Evolutionary conservation across 2,797 vertebrate species (phyloP).

Genomic region (Paedocypris micromegethes): DNA sequence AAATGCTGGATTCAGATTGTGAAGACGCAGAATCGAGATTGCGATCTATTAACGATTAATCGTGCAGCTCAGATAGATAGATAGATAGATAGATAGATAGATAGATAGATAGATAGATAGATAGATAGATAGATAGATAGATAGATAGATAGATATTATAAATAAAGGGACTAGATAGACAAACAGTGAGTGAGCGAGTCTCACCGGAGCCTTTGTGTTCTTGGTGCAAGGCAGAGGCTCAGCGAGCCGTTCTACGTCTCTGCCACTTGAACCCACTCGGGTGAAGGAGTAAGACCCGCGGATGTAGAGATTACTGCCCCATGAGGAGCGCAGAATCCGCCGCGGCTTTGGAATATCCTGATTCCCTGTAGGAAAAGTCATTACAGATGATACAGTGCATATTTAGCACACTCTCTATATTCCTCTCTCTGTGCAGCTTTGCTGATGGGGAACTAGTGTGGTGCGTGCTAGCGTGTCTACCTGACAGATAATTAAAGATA

Average conservation of each 20-base stretch:
- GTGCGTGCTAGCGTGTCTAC: background rate
- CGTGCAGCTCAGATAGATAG: too few relatives aligned
- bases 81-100: too few relatives aligned
- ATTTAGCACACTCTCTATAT: too few relatives aligned
- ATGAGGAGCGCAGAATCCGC: conserved; percentile 89
- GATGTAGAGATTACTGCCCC: conserved; percentile 94
- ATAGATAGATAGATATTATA: background rate
- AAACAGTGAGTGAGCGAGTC: background rate
- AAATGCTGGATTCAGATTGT: too few relatives aligned
- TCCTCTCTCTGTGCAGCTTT: background rate
- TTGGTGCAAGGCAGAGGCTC: conserved; percentile 91
- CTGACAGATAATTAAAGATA: background rate
- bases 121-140: too few relatives aligned
- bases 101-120: too few relatives aligned
- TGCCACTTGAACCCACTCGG: conserved; percentile 91
- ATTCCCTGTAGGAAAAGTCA: conserved; percentile 74
- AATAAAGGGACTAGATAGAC: conserved; percentile 36
- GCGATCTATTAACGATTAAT: too few relatives aligned
- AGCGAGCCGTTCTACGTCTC: conserved; percentile 87
- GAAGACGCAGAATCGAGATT: too few relatives aligned
- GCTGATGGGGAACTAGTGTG: background rate
- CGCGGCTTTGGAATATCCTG: conserved; percentile 96
- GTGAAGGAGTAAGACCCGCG: conserved; percentile 96
- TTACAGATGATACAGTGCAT: background rate
- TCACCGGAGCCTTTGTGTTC: conserved; percentile 91